A percentile compares a stretch with the other conserved stretches of the same genome.
phyloP scores from a whole-genome alignment of 2,888 invertebrate species.

The Epinotia demarniana region DNA sequence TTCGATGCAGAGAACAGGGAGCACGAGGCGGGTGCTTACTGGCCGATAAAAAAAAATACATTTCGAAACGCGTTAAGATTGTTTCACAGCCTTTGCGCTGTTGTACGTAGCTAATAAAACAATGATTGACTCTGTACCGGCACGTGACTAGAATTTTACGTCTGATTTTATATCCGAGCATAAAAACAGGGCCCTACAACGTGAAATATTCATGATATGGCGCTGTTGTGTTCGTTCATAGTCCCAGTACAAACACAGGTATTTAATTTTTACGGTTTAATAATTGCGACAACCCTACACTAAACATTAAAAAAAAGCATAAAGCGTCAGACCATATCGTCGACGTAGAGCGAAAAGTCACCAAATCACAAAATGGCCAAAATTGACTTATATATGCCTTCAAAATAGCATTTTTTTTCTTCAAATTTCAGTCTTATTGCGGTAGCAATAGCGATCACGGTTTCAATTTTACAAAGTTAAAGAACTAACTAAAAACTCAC shows the following conservation, averaged over 20 bases:
- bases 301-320: neutral
- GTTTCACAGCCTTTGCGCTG: slow-evolving; percentile 52
- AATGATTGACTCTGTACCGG: slow-evolving; percentile 77
- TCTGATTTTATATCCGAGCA: slow-evolving; percentile 72
- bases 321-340: no score
- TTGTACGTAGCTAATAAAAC: slow-evolving; percentile 73
- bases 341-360: no score
- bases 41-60: slow-evolving; percentile 6
- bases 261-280: neutral
- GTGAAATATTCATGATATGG: slow-evolving; percentile 75
- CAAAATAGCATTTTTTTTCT: no score
- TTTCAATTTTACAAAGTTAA: no score
- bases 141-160: slow-evolving; percentile 77
- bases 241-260: slow-evolving; percentile 50
- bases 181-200: slow-evolving; percentile 68
- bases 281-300: slow-evolving; percentile 18
- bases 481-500: no score
- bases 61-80: slow-evolving; percentile 48
- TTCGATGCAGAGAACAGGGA: no score
- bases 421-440: no score
- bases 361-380: no score
- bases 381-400: no score
- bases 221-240: slow-evolving; percentile 56
- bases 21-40: neutral
- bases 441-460: no score